These are phyloP conservation scores for Junonia oenone DNA, from an alignment of 2,888 invertebrate genomes.

Conservation along the genomic window DNA sequence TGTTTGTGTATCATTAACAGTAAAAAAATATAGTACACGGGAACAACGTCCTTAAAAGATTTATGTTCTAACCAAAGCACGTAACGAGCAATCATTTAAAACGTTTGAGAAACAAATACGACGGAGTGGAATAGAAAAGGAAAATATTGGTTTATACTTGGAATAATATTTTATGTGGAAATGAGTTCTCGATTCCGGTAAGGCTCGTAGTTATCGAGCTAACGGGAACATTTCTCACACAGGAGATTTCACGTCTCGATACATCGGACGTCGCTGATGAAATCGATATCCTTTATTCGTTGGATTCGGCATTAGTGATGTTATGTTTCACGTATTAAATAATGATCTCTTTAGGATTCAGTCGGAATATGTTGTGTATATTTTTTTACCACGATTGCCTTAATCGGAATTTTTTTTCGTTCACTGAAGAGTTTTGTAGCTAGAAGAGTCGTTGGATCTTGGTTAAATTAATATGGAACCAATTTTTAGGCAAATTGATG, in stretches of 20 bases:
- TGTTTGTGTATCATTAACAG: not conserved
- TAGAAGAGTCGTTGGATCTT: no score
- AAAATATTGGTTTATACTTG: slow-evolving; percentile 35
- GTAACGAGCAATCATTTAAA: slow-evolving; percentile 28
- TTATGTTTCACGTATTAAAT: not conserved
- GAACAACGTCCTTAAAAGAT: not conserved
- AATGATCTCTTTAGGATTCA: not conserved
- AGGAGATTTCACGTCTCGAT: slow-evolving; percentile 49
- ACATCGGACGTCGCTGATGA: slow-evolving; percentile 33
- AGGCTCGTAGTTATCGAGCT: slow-evolving; percentile 39
- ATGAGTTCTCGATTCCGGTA: slow-evolving; percentile 38
- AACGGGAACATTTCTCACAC: slow-evolving; percentile 31
- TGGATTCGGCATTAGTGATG: slow-evolving; percentile 27
- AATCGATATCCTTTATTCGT: slow-evolving; percentile 33
- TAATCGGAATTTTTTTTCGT: no score
- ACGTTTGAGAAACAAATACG: slow-evolving; percentile 25
- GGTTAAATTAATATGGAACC: no score
- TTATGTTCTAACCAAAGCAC: slow-evolving; percentile 9
- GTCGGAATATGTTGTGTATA: no score
- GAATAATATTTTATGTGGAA: slow-evolving; percentile 40
- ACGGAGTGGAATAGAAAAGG: slow-evolving; percentile 32
- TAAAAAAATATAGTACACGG: not conserved
- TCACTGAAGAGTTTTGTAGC: no score
- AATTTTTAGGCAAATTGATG: no score
- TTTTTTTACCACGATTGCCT: no score